Evolutionary conservation across 1,140 invertebrate species (phyloP).

Genomic region (Lordiphosa mommai): DNA sequence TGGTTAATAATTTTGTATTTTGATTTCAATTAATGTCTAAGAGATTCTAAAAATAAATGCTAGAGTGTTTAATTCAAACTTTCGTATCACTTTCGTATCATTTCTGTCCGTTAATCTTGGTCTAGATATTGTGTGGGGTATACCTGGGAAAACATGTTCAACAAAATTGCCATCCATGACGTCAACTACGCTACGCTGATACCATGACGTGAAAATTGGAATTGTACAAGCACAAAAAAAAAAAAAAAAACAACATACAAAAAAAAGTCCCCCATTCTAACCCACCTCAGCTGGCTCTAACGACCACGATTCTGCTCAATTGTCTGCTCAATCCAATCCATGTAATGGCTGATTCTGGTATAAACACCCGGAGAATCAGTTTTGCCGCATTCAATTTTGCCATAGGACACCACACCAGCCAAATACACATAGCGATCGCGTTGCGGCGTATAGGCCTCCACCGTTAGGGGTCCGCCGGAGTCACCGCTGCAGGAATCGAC

Average conservation of each 20-base stretch:
- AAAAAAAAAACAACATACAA: no score
- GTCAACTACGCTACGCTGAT: conserved; percentile 10
- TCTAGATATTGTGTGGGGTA: conserved; percentile 14
- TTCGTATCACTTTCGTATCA: conserved; percentile 16
- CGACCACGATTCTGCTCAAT: conserved; percentile 25
- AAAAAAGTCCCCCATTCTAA: background rate
- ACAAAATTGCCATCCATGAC: conserved; percentile 36
- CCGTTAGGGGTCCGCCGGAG: conserved; percentile 62
- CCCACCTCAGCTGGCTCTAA: background rate
- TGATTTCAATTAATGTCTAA: no score
- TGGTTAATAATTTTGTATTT: no score
- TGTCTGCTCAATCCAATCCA: conserved; percentile 55
- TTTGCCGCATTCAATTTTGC: conserved; percentile 22
- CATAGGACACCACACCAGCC: conserved; percentile 51
- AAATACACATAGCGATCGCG: conserved; percentile 40
- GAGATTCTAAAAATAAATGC: no score
- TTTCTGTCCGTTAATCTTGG: conserved; percentile 13
- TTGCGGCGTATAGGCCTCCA: conserved; percentile 22
- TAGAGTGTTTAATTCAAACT: background rate
- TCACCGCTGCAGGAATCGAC: conserved; percentile 62
- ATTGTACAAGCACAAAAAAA: background rate
- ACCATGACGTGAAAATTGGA: conserved; percentile 11
- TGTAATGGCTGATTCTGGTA: conserved; percentile 40
- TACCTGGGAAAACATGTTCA: conserved; percentile 10
- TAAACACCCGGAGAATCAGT: conserved; percentile 44